A percentile compares a stretch with the other conserved stretches of the same genome.
phyloP scores from a whole-genome alignment of 2,888 invertebrate species.

The Rhamnusium bicolor region DNA sequence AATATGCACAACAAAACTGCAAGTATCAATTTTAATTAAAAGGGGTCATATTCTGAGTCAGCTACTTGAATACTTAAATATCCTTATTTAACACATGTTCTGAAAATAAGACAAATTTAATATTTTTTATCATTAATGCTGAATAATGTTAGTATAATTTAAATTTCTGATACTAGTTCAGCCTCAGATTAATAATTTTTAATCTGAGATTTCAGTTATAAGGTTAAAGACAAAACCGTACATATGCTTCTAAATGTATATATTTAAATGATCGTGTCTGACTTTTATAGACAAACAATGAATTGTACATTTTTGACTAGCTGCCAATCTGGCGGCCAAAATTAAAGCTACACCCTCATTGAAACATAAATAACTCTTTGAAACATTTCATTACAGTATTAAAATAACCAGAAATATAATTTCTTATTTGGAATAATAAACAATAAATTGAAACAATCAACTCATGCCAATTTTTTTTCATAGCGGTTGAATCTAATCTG shows the following conservation, averaged over 20 bases:
- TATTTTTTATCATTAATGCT: no score
- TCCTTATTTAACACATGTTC: no score
- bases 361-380: background rate
- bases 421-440: background rate
- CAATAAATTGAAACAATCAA: no score
- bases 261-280: background rate
- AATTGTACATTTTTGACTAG: slow-evolving; percentile 18
- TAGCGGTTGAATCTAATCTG: no score
- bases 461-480: no score
- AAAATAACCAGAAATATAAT: slow-evolving; percentile 8
- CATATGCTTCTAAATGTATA: background rate
- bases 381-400: slow-evolving; percentile 25
- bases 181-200: no score
- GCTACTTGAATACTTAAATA: no score
- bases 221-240: background rate
- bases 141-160: background rate
- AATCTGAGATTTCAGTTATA: no score
- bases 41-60: no score
- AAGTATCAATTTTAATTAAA: no score
- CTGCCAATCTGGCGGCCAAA: slow-evolving; percentile 21
- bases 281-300: background rate
- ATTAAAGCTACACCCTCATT: slow-evolving; percentile 18
- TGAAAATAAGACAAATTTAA: no score
- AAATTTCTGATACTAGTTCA: background rate
- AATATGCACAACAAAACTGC: no score